Percentiles rank a stretch among this genome's conserved stretches.
Conservation (phyloP, 1,140 invertebrate genomes). For the Trichonephila inaurata region DNA sequence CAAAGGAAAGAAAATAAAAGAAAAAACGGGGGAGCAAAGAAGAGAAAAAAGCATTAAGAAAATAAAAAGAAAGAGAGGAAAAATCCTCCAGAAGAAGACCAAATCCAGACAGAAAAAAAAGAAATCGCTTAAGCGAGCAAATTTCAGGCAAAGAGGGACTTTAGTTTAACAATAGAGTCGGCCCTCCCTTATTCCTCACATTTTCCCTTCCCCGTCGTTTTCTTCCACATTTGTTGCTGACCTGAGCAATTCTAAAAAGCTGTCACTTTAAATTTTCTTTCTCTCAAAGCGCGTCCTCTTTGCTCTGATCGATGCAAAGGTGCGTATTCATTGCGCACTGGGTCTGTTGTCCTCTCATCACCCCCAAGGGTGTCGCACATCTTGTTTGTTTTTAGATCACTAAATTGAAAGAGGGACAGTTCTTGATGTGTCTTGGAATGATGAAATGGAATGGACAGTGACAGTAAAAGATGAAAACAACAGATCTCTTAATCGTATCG, state of each 20-base stretch:
- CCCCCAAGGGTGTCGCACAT: neutral
- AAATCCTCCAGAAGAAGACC: constrained; percentile 5
- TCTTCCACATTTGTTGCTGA: constrained; percentile 65
- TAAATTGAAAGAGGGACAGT: neutral
- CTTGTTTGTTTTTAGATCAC: neutral
- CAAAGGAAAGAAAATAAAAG: neutral
- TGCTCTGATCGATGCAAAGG: constrained; percentile 9
- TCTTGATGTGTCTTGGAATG: neutral
- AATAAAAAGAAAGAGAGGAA: neutral
- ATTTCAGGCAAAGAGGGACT: constrained; percentile 56
- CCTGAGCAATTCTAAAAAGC: constrained; percentile 69
- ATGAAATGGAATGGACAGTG: neutral
- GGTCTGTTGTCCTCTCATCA: neutral
- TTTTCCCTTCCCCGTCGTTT: neutral
- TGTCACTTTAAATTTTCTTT: constrained; percentile 72
- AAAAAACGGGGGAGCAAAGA: constrained; percentile 23
- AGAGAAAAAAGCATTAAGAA: constrained; percentile 43
- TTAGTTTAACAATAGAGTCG: constrained; percentile 65
- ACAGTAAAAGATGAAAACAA: neutral
- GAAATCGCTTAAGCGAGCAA: constrained; percentile 73
- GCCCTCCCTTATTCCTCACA: neutral
- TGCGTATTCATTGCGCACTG: constrained; percentile 10
- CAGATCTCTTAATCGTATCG: no score
- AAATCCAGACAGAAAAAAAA: constrained; percentile 55
- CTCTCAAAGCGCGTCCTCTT: neutral